Percentiles rank a stretch among this genome's conserved stretches.
Evolutionary conservation across 2,113 vertebrate genomes (phyloP).

Genomic region (Ageneiosus marmoratus): DNA sequence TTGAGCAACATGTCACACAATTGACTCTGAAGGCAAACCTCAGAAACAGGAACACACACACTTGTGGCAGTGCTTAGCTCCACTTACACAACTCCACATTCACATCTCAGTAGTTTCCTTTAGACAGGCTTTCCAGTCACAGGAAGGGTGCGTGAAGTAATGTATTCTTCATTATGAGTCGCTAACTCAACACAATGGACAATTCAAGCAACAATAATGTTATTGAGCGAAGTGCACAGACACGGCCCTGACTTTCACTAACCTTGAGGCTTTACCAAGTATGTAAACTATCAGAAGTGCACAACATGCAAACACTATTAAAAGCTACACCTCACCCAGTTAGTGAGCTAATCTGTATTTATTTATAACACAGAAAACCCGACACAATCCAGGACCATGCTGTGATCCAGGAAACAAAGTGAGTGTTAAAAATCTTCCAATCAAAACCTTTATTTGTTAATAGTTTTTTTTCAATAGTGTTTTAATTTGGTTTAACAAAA

Average conservation of each 20-base stretch:
- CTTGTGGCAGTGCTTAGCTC: neutral
- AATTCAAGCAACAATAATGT: neutral
- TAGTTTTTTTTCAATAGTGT: neutral
- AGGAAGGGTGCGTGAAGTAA: slow-evolving; percentile 34
- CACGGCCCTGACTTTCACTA: neutral
- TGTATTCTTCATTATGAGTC: neutral
- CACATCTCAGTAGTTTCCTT: neutral
- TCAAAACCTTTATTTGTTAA: neutral
- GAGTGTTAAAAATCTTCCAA: too few relatives aligned
- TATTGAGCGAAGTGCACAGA: neutral
- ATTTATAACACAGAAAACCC: slow-evolving; percentile 13
- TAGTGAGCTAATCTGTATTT: neutral
- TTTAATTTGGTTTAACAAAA: neutral
- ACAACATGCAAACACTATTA: neutral
- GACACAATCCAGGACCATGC: neutral
- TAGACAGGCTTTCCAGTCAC: slow-evolving; percentile 1
- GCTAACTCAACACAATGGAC: neutral
- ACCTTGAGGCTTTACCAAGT: neutral
- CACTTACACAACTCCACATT: neutral
- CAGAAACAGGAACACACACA: slow-evolving; percentile 16
- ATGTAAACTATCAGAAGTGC: neutral
- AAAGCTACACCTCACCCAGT: slow-evolving; percentile 4
- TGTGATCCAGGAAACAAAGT: neutral
- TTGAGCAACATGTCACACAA: neutral
- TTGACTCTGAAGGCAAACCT: neutral